Evolutionary conservation across 2,888 invertebrate genomes (phyloP), one percentile per base, ranked within the genome.

Genomic region (Sinodicranocentrus sp.): DNA sequence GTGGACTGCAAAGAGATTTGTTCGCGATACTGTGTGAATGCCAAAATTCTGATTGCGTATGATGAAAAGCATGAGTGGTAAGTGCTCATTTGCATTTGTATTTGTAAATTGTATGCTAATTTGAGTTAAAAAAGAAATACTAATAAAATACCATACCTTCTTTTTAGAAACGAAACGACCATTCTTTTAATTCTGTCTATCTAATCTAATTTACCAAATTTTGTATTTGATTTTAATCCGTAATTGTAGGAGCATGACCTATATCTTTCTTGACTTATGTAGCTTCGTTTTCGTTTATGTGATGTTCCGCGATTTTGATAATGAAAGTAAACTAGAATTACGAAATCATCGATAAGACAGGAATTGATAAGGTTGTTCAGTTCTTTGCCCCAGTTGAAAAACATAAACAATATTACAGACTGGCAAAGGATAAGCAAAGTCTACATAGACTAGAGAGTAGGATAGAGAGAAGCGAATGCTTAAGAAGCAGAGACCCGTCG

Each of bases 11-110:
- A 82, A 76, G 76, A 76, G 76, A 76, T 82, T 82, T 82, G 82
- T 82, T 82, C 76, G 82, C 82, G 82, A 82, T 82, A 82, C 82
- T 82, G 82, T 76, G 82, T 82, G 82, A 82, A 82, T 82, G 82
- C 76, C 76, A 82, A 76, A 76, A 76, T 82, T 82, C 82, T 82
- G 82, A 82, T 82, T 82, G 82, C 82, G 75, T 82, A 82, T 76
- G 70, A 82, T 68, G 68, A 63, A 63, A 70, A 82, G 70, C 26
- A 65, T 73, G 19, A 70, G 82, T 76, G 70, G 82, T 68, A 82
- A 57, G 72, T 82, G 43, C n/a, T n/a, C n/a, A n/a, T n/a, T n/a
- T n/a, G n/a, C n/a, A n/a, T n/a, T n/a, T n/a, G n/a, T n/a, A n/a
- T n/a, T n/a, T n/a, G n/a, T n/a, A n/a, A 79, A 63, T 33, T 82